A percentile compares a stretch with the other conserved stretches of the same genome.
Evolutionary conservation across 2,113 vertebrate genomes (phyloP).

Genomic region (Numenius arquata): DNA sequence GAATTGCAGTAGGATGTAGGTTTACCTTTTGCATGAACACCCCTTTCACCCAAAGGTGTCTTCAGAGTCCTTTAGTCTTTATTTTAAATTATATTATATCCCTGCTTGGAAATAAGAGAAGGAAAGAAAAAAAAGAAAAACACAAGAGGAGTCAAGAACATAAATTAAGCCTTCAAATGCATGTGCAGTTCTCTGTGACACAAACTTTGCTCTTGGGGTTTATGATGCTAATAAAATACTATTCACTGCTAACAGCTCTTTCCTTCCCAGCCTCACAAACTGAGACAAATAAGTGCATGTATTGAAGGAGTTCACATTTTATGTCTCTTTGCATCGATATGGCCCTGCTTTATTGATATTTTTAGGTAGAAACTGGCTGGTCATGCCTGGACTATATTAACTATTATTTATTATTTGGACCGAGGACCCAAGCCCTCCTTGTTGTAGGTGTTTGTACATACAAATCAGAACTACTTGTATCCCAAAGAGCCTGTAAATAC

Average conservation of each 20-base stretch:
- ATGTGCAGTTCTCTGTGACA: slow-evolving; percentile 60
- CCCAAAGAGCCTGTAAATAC: slow-evolving; percentile 14
- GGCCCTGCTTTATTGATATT: slow-evolving; percentile 26
- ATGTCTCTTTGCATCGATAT: slow-evolving; percentile 33
- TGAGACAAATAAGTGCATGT: slow-evolving; percentile 44
- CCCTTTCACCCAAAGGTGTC: not conserved
- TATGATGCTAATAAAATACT: slow-evolving; percentile 66
- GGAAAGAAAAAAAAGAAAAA: not conserved
- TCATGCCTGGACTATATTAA: slow-evolving; percentile 6
- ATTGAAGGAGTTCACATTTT: slow-evolving; percentile 53
- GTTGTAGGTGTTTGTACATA: not conserved
- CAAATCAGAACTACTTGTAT: not conserved
- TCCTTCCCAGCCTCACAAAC: slow-evolving; percentile 28
- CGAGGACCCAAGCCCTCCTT: not conserved
- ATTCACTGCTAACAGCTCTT: slow-evolving; percentile 52
- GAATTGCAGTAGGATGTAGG: not conserved
- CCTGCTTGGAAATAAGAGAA: not conserved
- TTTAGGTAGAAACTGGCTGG: slow-evolving; percentile 18
- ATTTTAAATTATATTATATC: not conserved
- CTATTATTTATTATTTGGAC: slow-evolving; percentile 14
- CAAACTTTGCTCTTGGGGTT: slow-evolving; percentile 69
- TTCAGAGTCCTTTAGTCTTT: not conserved
- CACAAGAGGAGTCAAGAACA: not conserved
- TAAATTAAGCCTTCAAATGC: slow-evolving; percentile 58
- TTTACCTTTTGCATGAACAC: not conserved